These are phyloP conservation scores for Chorisops tibialis DNA, from an alignment of 2,888 invertebrate genomes.

Conservation along the genomic window DNA sequence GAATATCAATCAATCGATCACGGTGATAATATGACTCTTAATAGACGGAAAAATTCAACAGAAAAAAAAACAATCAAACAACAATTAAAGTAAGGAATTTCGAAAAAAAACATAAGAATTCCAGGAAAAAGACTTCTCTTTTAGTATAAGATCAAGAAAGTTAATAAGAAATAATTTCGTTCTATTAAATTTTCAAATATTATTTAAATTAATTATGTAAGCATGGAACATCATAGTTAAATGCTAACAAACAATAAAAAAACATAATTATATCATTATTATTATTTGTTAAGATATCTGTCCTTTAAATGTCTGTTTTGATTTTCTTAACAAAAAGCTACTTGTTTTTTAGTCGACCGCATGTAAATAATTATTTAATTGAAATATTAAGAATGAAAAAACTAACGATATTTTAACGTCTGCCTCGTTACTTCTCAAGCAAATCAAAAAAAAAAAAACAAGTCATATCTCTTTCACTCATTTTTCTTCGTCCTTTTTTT, in stretches of 20 bases:
- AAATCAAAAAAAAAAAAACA: neutral
- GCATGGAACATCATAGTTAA: neutral
- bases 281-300: no score
- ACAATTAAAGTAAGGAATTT: neutral
- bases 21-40: neutral
- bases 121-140: conserved; percentile 14
- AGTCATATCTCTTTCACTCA: no score
- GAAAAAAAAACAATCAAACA: neutral
- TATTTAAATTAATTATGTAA: neutral
- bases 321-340: no score
- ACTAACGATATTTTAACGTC: neutral
- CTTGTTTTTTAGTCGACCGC: no score
- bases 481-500: neutral
- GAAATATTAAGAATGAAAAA: neutral
- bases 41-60: neutral
- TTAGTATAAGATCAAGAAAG: conserved; percentile 8
- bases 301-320: no score
- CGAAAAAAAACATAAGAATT: neutral
- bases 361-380: neutral
- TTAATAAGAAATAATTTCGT: conserved; percentile 8
- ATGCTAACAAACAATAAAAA: neutral
- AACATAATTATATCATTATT: neutral
- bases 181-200: neutral
- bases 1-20: neutral
- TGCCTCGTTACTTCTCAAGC: neutral